These are phyloP conservation scores for Falco berigora DNA, from an alignment of 2,797 vertebrate species.

Conservation along the genomic window DNA sequence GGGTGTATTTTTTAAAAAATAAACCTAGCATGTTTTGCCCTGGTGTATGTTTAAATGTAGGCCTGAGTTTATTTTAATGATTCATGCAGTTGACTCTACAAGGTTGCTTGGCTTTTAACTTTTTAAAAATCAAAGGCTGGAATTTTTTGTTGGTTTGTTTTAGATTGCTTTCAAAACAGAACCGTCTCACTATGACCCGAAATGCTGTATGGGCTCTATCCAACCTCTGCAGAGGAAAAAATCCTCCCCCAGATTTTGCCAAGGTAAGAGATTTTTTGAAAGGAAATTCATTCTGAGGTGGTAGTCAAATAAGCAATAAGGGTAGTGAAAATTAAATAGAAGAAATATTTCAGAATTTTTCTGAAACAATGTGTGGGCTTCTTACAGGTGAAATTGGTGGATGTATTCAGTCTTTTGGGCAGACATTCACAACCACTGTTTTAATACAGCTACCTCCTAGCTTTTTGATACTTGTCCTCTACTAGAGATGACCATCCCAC, in stretches of 20 bases:
- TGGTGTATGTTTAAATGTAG: not conserved
- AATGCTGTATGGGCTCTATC: conserved; percentile 93
- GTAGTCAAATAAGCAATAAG: not conserved
- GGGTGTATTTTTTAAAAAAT: not conserved
- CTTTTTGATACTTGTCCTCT: not conserved
- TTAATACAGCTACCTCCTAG: not conserved
- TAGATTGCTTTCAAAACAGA: conserved; percentile 82
- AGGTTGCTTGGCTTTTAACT: not conserved
- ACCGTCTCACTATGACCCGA: conserved; percentile 80
- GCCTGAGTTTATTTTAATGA: not conserved
- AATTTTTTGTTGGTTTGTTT: conserved; percentile 21
- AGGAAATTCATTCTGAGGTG: not conserved
- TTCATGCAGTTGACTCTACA: not conserved
- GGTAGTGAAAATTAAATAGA: not conserved
- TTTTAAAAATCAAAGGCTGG: not conserved
- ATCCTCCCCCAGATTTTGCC: conserved; percentile 91
- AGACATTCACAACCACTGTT: not conserved
- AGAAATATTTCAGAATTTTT: not conserved
- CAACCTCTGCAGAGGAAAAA: conserved; percentile 96
- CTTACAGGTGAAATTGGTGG: not conserved
- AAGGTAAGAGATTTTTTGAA: conserved; percentile 79
- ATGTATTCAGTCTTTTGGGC: not conserved
- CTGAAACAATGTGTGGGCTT: not conserved
- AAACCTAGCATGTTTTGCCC: not conserved
- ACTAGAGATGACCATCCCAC: not conserved